These are phyloP conservation scores for Solenodon paradoxus DNA, from an alignment of 2,113 vertebrate species.

Conservation along the genomic window DNA sequence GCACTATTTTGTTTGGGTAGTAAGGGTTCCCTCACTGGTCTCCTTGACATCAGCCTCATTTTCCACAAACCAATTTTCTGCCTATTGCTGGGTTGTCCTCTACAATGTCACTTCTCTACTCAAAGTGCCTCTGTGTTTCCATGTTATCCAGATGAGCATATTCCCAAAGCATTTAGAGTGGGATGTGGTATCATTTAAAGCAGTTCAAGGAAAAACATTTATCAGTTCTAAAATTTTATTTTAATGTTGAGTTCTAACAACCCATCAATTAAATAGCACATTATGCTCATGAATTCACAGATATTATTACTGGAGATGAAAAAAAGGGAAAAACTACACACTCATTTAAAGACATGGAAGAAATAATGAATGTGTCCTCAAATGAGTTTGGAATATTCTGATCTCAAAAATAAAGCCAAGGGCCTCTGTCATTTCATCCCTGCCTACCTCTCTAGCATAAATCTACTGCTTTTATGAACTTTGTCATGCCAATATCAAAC, in stretches of 20 bases:
- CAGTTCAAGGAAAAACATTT: constrained; percentile 7
- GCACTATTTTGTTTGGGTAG: neutral
- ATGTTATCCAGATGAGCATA: neutral
- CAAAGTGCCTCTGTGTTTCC: neutral
- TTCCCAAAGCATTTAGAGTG: neutral
- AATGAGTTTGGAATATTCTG: neutral
- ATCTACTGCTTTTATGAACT: neutral
- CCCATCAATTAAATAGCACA: neutral
- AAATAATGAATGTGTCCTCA: neutral
- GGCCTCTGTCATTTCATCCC: neutral
- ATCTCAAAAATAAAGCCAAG: neutral
- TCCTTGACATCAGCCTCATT: neutral
- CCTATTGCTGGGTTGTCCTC: neutral
- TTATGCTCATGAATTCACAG: neutral
- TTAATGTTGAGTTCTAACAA: constrained; percentile 25
- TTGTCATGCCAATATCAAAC: neutral
- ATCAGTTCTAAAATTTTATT: neutral
- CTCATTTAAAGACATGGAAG: neutral
- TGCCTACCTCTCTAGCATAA: neutral
- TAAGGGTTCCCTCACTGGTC: neutral
- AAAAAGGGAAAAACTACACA: neutral
- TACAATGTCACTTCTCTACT: neutral
- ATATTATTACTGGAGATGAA: neutral
- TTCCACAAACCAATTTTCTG: neutral
- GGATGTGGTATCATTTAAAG: neutral